Base-by-base conservation (phyloP, 2,797 vertebrate species). In the Nyctalus aviator region DNA sequence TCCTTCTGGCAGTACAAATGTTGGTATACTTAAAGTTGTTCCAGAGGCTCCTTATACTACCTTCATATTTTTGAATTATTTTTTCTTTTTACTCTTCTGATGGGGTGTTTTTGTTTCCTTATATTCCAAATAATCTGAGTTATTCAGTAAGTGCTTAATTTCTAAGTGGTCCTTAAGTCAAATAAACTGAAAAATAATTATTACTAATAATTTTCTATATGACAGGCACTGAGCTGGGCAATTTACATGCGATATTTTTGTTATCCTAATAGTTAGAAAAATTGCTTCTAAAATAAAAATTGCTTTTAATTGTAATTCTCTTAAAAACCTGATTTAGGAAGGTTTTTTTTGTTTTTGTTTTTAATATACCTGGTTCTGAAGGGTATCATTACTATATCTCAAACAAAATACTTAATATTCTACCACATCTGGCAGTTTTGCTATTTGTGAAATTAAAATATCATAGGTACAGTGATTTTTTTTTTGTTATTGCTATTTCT, bases 191-290 rank as follows among this genome's bases (percentile, higher is more conserved):
- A 86, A 93, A 82, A 84, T 72, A 5, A 73, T 57, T 48, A 77
- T 89, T 69, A 37, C 15, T 37, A 66, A 66, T 88, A 86, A 81
- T 76, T 44, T 75, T 72, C 21, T 92, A 11, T 44, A 3, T 94
- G 17, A n/a, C 32, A 77, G n/a, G 13, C 18, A 88, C n/a, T 95
- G 73, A 88, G 14, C 27, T 82, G 37, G 27, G 3, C 13, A 46
- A 32, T 90, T 84, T 59, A 82, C 2, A 14, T 37, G 5, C 8
- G 85, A 1, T 59, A 53, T 50, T 95, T 93, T 75, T 84, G 15
- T 84, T 93, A 83, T 32, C 57, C 13, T 84, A 57, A 30, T 88
- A 95, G 88, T 78, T 81, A 90, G n/a, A 48, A 93, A 79, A 81
- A 75, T 83, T 94, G 76, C 35, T 88, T 93, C 69, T 88, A 69